Base-by-base conservation (phyloP, 2,797 vertebrate species). In the Psittacula derbiana region DNA sequence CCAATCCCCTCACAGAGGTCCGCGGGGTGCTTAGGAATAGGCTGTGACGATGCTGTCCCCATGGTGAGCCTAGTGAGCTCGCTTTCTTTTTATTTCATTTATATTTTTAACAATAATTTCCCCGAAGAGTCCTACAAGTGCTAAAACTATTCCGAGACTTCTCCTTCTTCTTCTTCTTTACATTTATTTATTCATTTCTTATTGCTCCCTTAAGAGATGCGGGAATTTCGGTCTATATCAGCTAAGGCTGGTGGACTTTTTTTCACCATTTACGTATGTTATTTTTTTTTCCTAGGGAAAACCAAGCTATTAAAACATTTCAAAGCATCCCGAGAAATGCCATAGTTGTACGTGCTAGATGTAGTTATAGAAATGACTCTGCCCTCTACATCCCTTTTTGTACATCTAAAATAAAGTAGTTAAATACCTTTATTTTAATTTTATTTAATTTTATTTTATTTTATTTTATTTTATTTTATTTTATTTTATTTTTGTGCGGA, bases 61-160 rank as follows among this genome's bases (percentile, higher is more conserved):
- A 11, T 50, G 84, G 79, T 76, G n/a, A 91, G 61, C 70, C 64
- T 28, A 52, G 40, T 73, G 75, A 28, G 57, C 16, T 58, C 43
- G 25, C 40, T 8, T 2, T 10, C 14, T 3, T 23, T 25, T 7
- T 4, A 12, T 20, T 9, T 2, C 7, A 36, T 41, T n/a, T 33
- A 16, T 30, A 24, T 36, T 44, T 47, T 13, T 13, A 31, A 24
- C 55, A 58, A 47, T 74, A 80, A 64, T 93, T 78, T 88, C 61
- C 61, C 69, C 2, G 25, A 80, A 57, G 49, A 46, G 20, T 41
- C 25, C 14, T 86, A 18, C 31, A 58, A 90, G 41, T 25, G 33
- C 72, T 60, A 49, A 38, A 90, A 93, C 47, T 91, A n/a, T 81
- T 88, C 33, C 8, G 19, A 86, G 31, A 69, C 33, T 86, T 91